Percentiles rank a stretch among this genome's conserved stretches.
These are phyloP conservation scores for Frieseomelitta varia DNA, from an alignment of 1,140 invertebrate genomes.

Conservation along the genomic window DNA sequence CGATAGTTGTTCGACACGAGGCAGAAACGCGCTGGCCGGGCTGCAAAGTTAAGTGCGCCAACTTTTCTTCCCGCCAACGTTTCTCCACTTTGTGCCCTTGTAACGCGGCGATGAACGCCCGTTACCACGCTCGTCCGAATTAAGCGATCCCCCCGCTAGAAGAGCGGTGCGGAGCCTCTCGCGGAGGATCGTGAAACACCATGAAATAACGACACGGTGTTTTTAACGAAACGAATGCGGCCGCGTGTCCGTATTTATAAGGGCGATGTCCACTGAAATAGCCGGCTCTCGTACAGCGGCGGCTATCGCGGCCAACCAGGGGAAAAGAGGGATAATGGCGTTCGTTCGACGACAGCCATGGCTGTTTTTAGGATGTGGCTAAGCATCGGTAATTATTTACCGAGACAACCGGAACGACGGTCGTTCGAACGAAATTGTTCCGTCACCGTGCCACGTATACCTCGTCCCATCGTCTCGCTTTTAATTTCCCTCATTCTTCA, in stretches of 20 bases:
- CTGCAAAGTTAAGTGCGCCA: background rate
- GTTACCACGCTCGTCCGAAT: constrained; percentile 19
- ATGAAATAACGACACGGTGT: constrained; percentile 28
- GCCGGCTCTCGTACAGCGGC: constrained; percentile 53
- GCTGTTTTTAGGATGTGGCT: constrained; percentile 34
- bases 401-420: constrained; percentile 32
- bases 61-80: background rate
- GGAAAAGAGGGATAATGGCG: constrained; percentile 44
- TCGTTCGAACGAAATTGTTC: constrained; percentile 36
- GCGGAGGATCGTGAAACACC: constrained; percentile 10
- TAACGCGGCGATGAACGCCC: background rate
- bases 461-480: background rate
- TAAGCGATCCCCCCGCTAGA: constrained; percentile 30
- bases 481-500: constrained; percentile 33
- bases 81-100: background rate
- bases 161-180: background rate
- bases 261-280: constrained; percentile 56
- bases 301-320: constrained; percentile 34
- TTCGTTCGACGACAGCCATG: constrained; percentile 36
- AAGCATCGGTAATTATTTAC: constrained; percentile 52
- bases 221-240: constrained; percentile 47
- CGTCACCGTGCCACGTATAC: background rate
- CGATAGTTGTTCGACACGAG: background rate
- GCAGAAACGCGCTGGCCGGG: background rate
- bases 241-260: constrained; percentile 58